Evolutionary conservation across 2,888 invertebrate genomes (phyloP).

Genomic region (Drosophila pegasa): DNA sequence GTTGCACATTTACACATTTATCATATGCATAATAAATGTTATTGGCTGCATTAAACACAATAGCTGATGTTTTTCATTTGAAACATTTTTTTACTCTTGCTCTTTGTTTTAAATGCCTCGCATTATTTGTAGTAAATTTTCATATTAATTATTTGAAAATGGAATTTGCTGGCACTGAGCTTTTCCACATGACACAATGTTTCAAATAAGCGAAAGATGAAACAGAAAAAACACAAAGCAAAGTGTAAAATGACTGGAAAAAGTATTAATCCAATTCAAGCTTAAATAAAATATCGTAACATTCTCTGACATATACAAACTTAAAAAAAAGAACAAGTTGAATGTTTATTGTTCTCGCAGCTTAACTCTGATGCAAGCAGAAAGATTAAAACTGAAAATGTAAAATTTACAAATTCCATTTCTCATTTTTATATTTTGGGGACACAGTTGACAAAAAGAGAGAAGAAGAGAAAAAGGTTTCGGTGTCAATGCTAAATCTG

Average conservation of each 20-base stretch:
- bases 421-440: conserved; percentile 14
- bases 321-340: conserved; percentile 2
- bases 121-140: conserved; percentile 62
- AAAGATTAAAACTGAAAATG: conserved; percentile 9
- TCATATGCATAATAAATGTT: conserved; percentile 54
- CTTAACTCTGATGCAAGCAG: conserved; percentile 22
- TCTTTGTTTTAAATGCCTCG: conserved; percentile 24
- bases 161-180: neutral
- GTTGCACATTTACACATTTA: conserved; percentile 34
- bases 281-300: conserved; percentile 18
- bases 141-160: conserved; percentile 35
- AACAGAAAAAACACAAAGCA: neutral
- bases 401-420: conserved; percentile 13
- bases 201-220: neutral
- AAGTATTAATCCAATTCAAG: conserved; percentile 22
- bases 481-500: conserved; percentile 35
- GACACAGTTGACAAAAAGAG: neutral
- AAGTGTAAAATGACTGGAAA: neutral
- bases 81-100: neutral
- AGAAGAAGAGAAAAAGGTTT: conserved; percentile 9
- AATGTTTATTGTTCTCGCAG: conserved; percentile 19
- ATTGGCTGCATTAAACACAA: conserved; percentile 25
- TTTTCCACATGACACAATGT: neutral
- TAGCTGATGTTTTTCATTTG: neutral
- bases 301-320: conserved; percentile 12